Evolutionary conservation across 2,888 invertebrate species (phyloP).

Genomic region (Thyatira batis): DNA sequence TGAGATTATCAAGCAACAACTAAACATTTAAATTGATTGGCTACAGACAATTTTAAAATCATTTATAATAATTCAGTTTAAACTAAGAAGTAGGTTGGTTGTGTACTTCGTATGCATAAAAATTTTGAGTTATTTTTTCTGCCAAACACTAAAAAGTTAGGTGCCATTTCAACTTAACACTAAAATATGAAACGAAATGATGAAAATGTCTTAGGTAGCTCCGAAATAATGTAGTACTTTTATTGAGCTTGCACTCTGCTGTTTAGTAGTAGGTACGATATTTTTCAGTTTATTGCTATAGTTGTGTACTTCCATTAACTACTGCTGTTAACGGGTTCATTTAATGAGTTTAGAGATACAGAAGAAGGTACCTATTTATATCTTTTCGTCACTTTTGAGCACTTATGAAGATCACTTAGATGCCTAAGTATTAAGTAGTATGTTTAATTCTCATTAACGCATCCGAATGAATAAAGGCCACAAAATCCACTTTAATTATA

Average conservation of each 20-base stretch:
- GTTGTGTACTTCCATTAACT: not conserved
- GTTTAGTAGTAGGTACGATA: not conserved
- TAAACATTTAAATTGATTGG: not conserved
- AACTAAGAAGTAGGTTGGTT: not conserved
- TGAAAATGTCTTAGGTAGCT: not conserved
- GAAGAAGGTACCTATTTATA: too few relatives aligned
- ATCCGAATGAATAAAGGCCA: too few relatives aligned
- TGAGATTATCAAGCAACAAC: slow-evolving; percentile 10
- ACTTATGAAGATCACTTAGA: too few relatives aligned
- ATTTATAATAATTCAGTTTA: not conserved
- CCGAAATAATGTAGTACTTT: not conserved
- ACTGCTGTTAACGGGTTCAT: not conserved
- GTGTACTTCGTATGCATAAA: not conserved
- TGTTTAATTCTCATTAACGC: too few relatives aligned
- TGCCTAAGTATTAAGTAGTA: too few relatives aligned
- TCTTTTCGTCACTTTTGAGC: too few relatives aligned
- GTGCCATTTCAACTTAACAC: slow-evolving; percentile 2
- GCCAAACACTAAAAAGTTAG: slow-evolving; percentile 20
- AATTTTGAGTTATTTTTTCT: slow-evolving; percentile 18
- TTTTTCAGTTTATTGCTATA: not conserved
- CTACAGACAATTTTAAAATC: not conserved
- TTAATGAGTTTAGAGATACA: too few relatives aligned
- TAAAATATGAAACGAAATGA: not conserved
- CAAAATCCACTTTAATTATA: too few relatives aligned
- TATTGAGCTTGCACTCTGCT: not conserved